Percentiles rank a stretch among this genome's conserved stretches.
Conservation (phyloP, 2,888 invertebrate species). For the Pterostichus madidus region DNA sequence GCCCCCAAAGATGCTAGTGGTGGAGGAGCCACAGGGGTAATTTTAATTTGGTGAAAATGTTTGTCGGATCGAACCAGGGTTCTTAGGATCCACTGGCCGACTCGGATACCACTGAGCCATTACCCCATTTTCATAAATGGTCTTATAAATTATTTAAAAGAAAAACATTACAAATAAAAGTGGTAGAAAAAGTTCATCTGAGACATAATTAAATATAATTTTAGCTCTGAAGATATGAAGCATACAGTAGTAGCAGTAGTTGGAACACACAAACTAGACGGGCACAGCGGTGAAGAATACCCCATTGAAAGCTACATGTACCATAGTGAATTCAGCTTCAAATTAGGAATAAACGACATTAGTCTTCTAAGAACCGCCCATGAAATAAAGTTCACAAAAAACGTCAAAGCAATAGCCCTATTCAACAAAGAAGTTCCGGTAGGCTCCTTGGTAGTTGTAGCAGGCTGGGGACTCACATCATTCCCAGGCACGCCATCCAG, state of each 20-base stretch:
- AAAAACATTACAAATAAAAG: too few relatives aligned
- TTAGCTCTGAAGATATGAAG: constrained; percentile 23
- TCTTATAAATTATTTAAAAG: too few relatives aligned
- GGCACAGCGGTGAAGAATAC: neutral
- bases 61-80: too few relatives aligned
- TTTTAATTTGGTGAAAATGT: too few relatives aligned
- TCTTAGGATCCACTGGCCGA: too few relatives aligned
- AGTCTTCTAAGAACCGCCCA: neutral
- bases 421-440: neutral
- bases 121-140: too few relatives aligned
- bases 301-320: neutral
- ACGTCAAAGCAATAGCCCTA: neutral
- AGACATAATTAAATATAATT: neutral
- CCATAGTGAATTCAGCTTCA: constrained; percentile 19
- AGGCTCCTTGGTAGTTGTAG: neutral
- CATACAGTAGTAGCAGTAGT: constrained; percentile 8
- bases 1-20: too few relatives aligned
- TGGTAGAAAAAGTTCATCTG: too few relatives aligned
- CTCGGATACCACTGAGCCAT: too few relatives aligned
- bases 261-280: neutral
- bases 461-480: constrained; percentile 29
- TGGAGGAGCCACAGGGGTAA: too few relatives aligned
- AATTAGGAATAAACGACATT: constrained; percentile 7
- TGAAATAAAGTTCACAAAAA: neutral
- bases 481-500: constrained; percentile 10